Percentiles rank a stretch among this genome's conserved stretches.
phyloP scores from a whole-genome alignment of 2,113 vertebrate species.

The Microcebus ravelobensis region DNA sequence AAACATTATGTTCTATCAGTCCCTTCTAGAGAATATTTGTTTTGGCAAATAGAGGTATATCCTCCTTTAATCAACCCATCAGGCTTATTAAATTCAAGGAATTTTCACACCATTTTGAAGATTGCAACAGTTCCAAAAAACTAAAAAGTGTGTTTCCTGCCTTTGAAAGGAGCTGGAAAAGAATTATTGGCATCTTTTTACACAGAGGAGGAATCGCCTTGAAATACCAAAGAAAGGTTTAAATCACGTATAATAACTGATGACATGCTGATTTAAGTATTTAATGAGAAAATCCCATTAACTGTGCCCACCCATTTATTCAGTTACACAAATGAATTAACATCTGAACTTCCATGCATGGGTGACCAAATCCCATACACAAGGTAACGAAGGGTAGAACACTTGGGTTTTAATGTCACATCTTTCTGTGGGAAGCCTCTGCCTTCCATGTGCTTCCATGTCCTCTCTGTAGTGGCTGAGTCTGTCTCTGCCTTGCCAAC shows the following conservation, averaged over 20 bases:
- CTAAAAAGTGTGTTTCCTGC: neutral
- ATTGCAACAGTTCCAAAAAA: neutral
- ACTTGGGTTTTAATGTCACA: neutral
- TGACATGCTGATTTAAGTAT: neutral
- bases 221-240: constrained; percentile 9
- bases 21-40: constrained; percentile 35
- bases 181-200: neutral
- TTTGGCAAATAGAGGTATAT: constrained; percentile 25
- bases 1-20: constrained; percentile 16
- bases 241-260: neutral
- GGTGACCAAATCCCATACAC: neutral
- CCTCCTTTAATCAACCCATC: constrained; percentile 9
- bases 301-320: neutral
- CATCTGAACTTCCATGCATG: neutral
- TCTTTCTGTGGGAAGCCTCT: neutral
- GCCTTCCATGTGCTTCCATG: fast-evolving
- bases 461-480: neutral
- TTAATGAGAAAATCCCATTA: neutral
- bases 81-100: neutral
- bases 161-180: neutral
- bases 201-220: neutral
- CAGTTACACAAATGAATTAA: neutral
- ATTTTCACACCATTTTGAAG: constrained; percentile 52
- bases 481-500: neutral
- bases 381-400: neutral